Conservation (phyloP, 2,888 invertebrate genomes). For the Portevinia maculata region DNA sequence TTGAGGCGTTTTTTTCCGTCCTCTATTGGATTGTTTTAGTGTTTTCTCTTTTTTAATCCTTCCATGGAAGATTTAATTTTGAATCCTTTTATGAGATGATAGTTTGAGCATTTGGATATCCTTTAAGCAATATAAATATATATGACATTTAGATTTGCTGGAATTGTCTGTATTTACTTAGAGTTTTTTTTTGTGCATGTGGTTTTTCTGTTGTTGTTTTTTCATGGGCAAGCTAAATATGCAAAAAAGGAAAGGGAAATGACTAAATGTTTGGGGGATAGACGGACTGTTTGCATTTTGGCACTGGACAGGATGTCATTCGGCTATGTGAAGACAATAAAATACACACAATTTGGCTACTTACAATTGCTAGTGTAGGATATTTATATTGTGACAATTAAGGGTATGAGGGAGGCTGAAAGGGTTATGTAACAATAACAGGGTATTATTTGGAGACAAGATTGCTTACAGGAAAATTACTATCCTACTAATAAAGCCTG, state of each 20-base stretch:
- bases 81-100: constrained; percentile 64
- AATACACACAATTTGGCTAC: constrained; percentile 73
- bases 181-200: constrained; percentile 18
- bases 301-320: constrained; percentile 74
- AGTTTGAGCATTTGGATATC: constrained; percentile 56
- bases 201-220: constrained; percentile 5
- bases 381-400: constrained; percentile 45
- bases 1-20: constrained; percentile 46
- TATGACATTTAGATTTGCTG: constrained; percentile 65
- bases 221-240: constrained; percentile 25
- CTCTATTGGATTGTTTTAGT: constrained; percentile 45
- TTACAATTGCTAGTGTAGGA: constrained; percentile 67
- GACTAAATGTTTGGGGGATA: constrained; percentile 42
- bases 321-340: constrained; percentile 72
- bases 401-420: constrained; percentile 24
- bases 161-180: constrained; percentile 65
- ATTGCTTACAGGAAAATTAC: too few species aligned
- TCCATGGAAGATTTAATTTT: constrained; percentile 66
- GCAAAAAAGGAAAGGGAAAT: constrained; percentile 45
- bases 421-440: constrained; percentile 25
- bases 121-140: constrained; percentile 33
- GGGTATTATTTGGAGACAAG: neutral
- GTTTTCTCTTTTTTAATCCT: constrained; percentile 46
- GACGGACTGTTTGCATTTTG: constrained; percentile 70
- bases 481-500: too few species aligned